A percentile compares a stretch with the other conserved stretches of the same genome.
phyloP scores from a whole-genome alignment of 2,113 vertebrate species.

The Cranoglanis bouderius region DNA sequence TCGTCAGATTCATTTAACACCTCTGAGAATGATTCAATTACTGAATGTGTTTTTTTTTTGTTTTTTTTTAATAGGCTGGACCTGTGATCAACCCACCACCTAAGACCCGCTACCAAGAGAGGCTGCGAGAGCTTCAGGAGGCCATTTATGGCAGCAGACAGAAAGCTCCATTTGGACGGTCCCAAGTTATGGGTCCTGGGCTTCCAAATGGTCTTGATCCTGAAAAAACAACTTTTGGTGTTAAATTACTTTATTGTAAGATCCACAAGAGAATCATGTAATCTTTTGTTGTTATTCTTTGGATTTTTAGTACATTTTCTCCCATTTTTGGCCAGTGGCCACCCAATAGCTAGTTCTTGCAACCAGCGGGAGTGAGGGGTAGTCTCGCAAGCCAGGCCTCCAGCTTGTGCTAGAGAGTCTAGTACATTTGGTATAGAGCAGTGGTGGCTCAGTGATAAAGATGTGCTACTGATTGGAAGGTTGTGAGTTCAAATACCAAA shows the following conservation, averaged over 20 bases:
- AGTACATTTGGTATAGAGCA: background rate
- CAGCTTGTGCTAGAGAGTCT: background rate
- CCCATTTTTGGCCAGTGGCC: background rate
- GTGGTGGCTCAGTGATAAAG: background rate
- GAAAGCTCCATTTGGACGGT: constrained; percentile 74
- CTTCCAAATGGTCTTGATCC: constrained; percentile 73
- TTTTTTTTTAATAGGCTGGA: constrained; percentile 63
- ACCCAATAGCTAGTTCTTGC: background rate
- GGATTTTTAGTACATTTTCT: background rate
- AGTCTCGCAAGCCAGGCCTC: background rate
- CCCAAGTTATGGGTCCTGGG: constrained; percentile 64
- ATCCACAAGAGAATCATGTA: background rate
- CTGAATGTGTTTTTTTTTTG: background rate
- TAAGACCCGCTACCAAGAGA: constrained; percentile 80
- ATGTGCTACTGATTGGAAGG: background rate
- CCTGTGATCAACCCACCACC: constrained; percentile 73
- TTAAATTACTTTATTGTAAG: constrained; percentile 61
- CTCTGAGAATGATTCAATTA: background rate
- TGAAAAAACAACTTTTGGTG: constrained; percentile 76
- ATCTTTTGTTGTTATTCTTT: background rate
- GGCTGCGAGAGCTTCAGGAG: constrained; percentile 75
- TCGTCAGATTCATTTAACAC: background rate
- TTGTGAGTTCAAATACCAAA: background rate
- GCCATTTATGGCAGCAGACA: constrained; percentile 69
- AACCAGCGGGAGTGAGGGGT: background rate